These are phyloP conservation scores for Theodoxus fluviatilis DNA, from an alignment of 2,888 invertebrate genomes.

Conservation along the genomic window DNA sequence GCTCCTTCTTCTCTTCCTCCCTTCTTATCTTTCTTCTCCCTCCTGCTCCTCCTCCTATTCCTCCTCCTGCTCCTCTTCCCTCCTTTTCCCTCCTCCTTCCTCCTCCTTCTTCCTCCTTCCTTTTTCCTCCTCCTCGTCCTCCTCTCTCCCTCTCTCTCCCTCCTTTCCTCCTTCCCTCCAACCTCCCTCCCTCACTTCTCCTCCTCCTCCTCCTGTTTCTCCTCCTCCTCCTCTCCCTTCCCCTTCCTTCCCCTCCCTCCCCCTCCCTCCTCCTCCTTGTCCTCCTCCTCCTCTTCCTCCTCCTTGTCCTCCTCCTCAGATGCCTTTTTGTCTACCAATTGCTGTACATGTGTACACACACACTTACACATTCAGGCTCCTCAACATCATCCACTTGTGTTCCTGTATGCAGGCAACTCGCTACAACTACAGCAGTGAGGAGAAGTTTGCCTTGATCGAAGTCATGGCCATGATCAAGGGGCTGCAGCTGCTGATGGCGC, in stretches of 20 bases:
- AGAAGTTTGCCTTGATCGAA: slow-evolving; percentile 97
- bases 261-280: neutral
- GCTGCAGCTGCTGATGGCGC: slow-evolving; percentile 87
- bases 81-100: neutral
- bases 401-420: slow-evolving; percentile 78
- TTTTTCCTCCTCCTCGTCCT: neutral
- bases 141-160: neutral
- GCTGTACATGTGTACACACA: no score
- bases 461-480: slow-evolving; percentile 99
- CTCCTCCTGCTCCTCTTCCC: neutral
- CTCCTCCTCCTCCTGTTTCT: neutral
- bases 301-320: no score
- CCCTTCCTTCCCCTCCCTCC: neutral
- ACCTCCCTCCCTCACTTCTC: neutral
- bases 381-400: no score
- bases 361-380: no score
- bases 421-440: slow-evolving; percentile 96
- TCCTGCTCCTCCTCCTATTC: neutral
- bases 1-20: no score
- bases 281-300: no score
- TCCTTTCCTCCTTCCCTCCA: neutral
- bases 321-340: no score
- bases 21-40: neutral
- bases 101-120: neutral
- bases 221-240: neutral